Base-by-base conservation (phyloP, 2,113 vertebrate species). In the Eclectus roratus region DNA sequence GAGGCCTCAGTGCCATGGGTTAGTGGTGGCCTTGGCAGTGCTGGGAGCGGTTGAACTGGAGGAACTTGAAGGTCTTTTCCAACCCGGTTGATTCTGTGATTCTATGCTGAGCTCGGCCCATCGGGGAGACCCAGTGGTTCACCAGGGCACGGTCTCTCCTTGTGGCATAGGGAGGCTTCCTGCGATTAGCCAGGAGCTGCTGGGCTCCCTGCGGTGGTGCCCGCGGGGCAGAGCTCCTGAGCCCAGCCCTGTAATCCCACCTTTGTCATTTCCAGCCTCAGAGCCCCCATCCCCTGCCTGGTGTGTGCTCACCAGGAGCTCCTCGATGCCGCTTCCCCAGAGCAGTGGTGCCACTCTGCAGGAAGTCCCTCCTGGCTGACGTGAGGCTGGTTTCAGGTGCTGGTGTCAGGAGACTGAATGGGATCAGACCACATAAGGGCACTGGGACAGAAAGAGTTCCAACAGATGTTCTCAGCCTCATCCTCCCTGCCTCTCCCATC, bases 281-380 rank as follows among this genome's bases (percentile, higher is more conserved):
- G 27, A 5, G 11, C 27, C 33, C 35, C 5, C 3, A 4, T 27
- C 10, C 11, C 10, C 10, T 12, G 4, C 60, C 15, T 31, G 29
- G 33, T 1, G 0, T 9, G 33, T 25, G 33, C 25, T 8, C 66
- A 31, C 33, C 61, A 31, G 17, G 9, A 18, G 50, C 4, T 53
- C 27, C 37, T 55, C 1, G 0, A 5, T 16, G 50, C 50, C 25
- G n/a, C 35, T 60, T 0, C 5, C 0, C 39, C 2, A 0, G 20
- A 55, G 47, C 0, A 3, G 17, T 39, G 44, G 21, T 37, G 31
- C 8, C 2, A 1, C 41, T 19, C 56, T 35, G 31, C 3, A 1
- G 6, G 19, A 88, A 60, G 49, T 37, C 56, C 52, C 44, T 85
- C 16, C 53, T 39, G 53, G 49, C 3, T 13, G 17, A 23, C n/a